Evolutionary conservation across 1,140 invertebrate species (phyloP), one percentile per base, ranked within the genome.

Genomic region (Stegodyphus dumicola): DNA sequence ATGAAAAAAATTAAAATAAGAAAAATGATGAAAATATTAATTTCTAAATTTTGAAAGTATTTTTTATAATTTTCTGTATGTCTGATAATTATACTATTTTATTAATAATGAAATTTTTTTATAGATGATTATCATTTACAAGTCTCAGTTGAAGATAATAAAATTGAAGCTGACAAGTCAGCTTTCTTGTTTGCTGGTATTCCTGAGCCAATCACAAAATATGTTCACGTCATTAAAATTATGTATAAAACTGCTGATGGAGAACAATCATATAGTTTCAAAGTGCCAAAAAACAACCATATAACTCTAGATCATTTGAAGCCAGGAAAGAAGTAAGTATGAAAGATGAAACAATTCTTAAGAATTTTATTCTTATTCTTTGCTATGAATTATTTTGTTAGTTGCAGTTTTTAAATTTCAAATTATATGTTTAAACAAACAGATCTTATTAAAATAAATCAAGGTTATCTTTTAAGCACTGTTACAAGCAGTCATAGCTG

Each of bases 201-300:
- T 0, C 95, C 96, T 6, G 93, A 94, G 89, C 96, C 96, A 0
- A 94, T 96, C 87, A 95, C 96, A 88, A 96, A 97, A 89, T 96
- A 95, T 91, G 95, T 97, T n/a, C 95, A 96, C 88, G 96, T 98
- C 87, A 96, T 95, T 90, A 92, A 95, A 87, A 94, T 95, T 5
- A 95, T 96, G 80, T 97, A 96, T 89, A 94, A 95, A 88, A 94
- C 93, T 88, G 94, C 95, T 89, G 88, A 90, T 6, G 85, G 83
- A 6, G 94, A 95, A 86, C 94, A 96, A 87, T 94, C 94, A 1
- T 95, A 94, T 88, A 94, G 93, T 0, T 97, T 97, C 90, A 95
- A 96, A 90, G 93, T 96, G 33, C 95, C 95, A 3, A 95, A 96
- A 73, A 92, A 95, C 87, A 95, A 96, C 88, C 93, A 94, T 2